Evolutionary conservation across 2,113 vertebrate genomes (phyloP).

Genomic region (Crypturellus undulatus): DNA sequence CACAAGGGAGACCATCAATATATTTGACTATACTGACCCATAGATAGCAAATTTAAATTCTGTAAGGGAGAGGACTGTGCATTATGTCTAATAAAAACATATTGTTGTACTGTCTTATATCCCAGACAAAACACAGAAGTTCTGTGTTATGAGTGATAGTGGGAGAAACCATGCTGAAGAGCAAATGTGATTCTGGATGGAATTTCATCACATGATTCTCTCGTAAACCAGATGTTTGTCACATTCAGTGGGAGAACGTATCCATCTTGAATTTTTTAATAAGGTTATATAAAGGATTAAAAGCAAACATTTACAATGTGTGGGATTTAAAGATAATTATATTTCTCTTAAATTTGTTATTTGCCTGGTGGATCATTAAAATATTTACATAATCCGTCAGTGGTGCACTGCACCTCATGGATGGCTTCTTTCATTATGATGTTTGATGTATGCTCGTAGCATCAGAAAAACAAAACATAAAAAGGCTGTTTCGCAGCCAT

Average conservation of each 20-base stretch:
- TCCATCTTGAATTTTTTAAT: constrained; percentile 77
- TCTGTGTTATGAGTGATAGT: constrained; percentile 52
- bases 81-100: constrained; percentile 77
- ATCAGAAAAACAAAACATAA: constrained; percentile 7
- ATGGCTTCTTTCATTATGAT: constrained; percentile 32
- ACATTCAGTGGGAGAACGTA: constrained; percentile 51
- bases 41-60: constrained; percentile 74
- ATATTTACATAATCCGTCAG: constrained; percentile 28
- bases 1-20: constrained; percentile 80
- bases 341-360: constrained; percentile 41
- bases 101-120: constrained; percentile 47
- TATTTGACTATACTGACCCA: constrained; percentile 75
- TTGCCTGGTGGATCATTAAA: constrained; percentile 21
- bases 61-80: constrained; percentile 44
- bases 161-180: constrained; percentile 43
- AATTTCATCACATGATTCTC: constrained; percentile 61
- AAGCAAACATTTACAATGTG: constrained; percentile 61
- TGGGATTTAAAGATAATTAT: constrained; percentile 51
- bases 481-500: not conserved
- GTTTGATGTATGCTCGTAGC: constrained; percentile 31
- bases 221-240: constrained; percentile 74
- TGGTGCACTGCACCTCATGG: constrained; percentile 1
- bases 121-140: constrained; percentile 63
- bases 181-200: constrained; percentile 65
- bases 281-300: constrained; percentile 70